phyloP scores from a whole-genome alignment of 2,113 vertebrate species.

The Ictalurus furcatus region DNA sequence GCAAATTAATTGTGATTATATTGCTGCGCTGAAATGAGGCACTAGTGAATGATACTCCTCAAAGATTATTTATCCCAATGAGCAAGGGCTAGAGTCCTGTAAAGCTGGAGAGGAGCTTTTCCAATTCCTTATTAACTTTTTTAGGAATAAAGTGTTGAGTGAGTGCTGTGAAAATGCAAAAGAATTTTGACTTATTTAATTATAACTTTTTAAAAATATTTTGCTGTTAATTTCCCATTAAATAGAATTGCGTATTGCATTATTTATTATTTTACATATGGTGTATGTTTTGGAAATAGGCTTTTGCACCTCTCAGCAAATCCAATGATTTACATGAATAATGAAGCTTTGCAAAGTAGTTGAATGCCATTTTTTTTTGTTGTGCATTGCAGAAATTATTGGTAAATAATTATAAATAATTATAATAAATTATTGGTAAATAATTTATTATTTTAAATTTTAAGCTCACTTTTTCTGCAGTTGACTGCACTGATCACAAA shows the following conservation, averaged over 20 bases:
- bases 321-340: not conserved
- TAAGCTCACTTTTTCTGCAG: constrained; percentile 61
- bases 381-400: not conserved
- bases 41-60: not conserved
- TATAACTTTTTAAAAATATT: not conserved
- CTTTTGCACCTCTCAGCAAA: not conserved
- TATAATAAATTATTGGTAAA: not conserved
- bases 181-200: not conserved
- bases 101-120: not conserved
- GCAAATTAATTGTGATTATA: not conserved
- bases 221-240: not conserved
- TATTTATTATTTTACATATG: not conserved
- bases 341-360: not conserved
- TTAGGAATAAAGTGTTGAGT: not conserved
- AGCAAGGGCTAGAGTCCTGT: not conserved
- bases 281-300: not conserved
- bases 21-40: not conserved
- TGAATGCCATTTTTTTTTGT: not conserved
- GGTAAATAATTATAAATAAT: no score
- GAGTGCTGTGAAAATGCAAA: not conserved
- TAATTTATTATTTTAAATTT: not conserved
- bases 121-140: not conserved
- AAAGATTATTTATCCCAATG: not conserved
- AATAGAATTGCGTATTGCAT: not conserved
- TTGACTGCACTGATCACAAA: constrained; percentile 74